Evolutionary conservation across 2,113 vertebrate genomes (phyloP).

Genomic region (Oriolus oriolus): DNA sequence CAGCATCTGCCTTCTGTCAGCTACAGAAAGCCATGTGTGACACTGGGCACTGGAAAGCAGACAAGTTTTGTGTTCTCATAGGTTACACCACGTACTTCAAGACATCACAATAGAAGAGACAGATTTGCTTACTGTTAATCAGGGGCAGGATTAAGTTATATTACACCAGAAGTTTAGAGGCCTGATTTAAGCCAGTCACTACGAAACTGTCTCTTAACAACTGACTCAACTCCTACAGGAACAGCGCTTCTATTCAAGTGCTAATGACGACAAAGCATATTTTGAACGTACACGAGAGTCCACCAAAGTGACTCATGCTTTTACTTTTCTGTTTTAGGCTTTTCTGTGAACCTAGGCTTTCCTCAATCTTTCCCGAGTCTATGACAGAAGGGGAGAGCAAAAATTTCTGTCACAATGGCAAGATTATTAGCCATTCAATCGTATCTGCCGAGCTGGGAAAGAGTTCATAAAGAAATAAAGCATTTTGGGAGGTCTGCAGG

Average conservation of each 20-base stretch:
- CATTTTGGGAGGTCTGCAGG: neutral
- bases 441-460: neutral
- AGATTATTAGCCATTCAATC: neutral
- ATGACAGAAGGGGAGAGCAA: neutral
- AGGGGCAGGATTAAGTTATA: neutral
- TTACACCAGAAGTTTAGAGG: neutral
- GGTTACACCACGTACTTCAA: neutral
- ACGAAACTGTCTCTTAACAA: neutral
- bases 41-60: neutral
- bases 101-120: neutral
- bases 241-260: rapidly evolving
- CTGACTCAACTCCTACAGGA: neutral
- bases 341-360: neutral
- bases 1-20: conserved; percentile 6
- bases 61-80: neutral
- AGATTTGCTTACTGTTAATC: neutral
- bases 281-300: neutral
- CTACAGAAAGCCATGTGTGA: neutral
- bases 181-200: neutral
- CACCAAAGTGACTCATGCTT: neutral
- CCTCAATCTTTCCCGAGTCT: neutral
- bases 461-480: neutral
- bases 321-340: neutral
- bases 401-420: neutral
- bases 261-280: neutral